Evolutionary conservation across 2,888 invertebrate species (phyloP).

Genomic region (Oscheius myriophilus): DNA sequence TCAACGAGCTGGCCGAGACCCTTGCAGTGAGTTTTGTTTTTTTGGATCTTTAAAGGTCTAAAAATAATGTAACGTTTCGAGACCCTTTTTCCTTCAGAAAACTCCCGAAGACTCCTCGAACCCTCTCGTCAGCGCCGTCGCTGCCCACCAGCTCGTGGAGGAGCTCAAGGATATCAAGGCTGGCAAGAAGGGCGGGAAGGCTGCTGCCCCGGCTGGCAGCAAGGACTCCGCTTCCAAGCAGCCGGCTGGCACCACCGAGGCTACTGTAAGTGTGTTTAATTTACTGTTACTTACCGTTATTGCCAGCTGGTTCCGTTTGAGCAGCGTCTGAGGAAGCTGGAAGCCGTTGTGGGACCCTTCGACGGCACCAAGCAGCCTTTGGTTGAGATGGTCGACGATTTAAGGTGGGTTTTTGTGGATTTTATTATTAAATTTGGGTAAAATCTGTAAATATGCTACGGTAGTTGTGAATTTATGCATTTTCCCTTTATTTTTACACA

Average conservation of each 20-base stretch:
- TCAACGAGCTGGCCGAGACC: constrained; percentile 52
- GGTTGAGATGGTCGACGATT: constrained; percentile 51
- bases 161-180: constrained; percentile 16
- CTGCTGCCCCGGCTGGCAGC: not conserved
- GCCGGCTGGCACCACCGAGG: not conserved
- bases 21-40: constrained; percentile 31
- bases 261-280: not conserved
- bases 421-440: not conserved
- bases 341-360: constrained; percentile 41
- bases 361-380: constrained; percentile 42
- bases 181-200: constrained; percentile 8
- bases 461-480: not conserved
- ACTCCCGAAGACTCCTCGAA: not conserved
- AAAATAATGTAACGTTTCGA: not conserved
- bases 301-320: constrained; percentile 38
- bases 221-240: not conserved
- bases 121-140: not conserved
- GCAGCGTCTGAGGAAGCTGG: constrained; percentile 43
- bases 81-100: not conserved
- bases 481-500: not conserved
- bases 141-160: too few relatives aligned
- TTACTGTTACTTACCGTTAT: not conserved
- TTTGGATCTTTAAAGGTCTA: constrained; percentile 1
- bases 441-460: not conserved
- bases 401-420: constrained; percentile 36